Conservation (phyloP, 1,140 invertebrate genomes). For the Drosophila ficusphila region DNA sequence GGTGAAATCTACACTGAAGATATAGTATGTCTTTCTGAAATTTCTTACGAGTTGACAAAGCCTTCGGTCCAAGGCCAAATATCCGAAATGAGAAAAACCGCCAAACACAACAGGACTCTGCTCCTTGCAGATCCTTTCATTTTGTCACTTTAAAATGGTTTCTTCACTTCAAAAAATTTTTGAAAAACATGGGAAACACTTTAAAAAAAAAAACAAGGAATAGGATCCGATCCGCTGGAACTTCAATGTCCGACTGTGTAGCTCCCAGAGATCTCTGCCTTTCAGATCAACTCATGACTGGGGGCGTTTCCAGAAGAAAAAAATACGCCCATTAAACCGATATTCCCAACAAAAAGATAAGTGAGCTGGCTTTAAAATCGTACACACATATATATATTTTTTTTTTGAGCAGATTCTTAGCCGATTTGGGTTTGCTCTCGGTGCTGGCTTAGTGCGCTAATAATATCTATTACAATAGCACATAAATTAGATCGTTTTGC, state of each 20-base stretch:
- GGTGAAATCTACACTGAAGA: background rate
- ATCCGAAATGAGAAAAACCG: background rate
- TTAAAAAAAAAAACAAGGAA: no score
- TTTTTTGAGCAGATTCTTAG: conserved; percentile 56
- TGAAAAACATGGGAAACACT: background rate
- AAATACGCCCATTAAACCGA: conserved; percentile 42
- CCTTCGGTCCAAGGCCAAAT: conserved; percentile 25
- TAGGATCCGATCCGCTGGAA: background rate
- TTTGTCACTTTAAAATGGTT: conserved; percentile 10
- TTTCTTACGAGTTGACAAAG: conserved; percentile 76
- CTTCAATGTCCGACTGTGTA: conserved; percentile 14
- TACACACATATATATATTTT: conserved; percentile 43
- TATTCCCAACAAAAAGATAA: background rate
- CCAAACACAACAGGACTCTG: conserved; percentile 26
- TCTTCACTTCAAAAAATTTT: no score
- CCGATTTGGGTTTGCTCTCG: conserved; percentile 15
- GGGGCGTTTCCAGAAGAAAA: conserved; percentile 26
- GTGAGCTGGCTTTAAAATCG: conserved; percentile 8
- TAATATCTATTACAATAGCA: conserved; percentile 63
- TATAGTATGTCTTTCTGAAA: background rate
- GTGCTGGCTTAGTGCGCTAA: conserved; percentile 48
- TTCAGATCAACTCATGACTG: conserved; percentile 13
- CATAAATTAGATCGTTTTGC: conserved; percentile 42
- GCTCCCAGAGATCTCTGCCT: background rate
- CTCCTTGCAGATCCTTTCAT: conserved; percentile 32